A percentile compares a stretch with the other conserved stretches of the same genome.
These are phyloP conservation scores for Camponotus floridanus DNA, from an alignment of 1,140 invertebrate genomes.

Conservation along the genomic window DNA sequence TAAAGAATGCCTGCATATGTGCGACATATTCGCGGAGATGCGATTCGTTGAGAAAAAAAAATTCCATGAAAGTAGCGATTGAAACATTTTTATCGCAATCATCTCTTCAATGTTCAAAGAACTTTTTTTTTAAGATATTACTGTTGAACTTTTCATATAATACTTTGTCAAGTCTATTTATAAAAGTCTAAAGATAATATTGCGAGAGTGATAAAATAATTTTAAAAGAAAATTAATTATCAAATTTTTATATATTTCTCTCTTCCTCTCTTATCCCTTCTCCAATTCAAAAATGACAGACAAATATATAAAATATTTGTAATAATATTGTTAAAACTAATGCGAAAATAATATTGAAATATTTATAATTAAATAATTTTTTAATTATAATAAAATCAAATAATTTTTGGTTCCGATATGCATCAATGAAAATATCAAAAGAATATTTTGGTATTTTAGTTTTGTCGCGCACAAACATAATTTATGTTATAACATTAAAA, in stretches of 20 bases:
- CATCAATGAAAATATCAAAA: not conserved
- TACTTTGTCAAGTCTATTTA: not conserved
- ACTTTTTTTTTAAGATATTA: not conserved
- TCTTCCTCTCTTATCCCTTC: too few relatives aligned
- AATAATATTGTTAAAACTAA: not conserved
- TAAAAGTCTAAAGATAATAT: not conserved
- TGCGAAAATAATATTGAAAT: not conserved
- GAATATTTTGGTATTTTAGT: not conserved
- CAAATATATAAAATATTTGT: too few relatives aligned
- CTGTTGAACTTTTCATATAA: not conserved
- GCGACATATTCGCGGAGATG: constrained; percentile 40
- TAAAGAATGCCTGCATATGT: constrained; percentile 67
- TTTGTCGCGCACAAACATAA: not conserved
- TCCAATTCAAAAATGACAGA: not conserved
- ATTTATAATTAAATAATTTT: not conserved
- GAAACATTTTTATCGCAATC: not conserved
- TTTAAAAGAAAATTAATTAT: not conserved
- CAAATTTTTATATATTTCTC: not conserved
- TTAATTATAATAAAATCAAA: not conserved
- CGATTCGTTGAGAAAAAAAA: constrained; percentile 2
- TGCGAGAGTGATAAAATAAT: not conserved
- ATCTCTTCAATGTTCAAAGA: not conserved
- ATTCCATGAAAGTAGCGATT: constrained; percentile 39
- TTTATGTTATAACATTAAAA: not conserved
- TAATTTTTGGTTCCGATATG: not conserved